A percentile compares a stretch with the other conserved stretches of the same genome.
phyloP scores from a whole-genome alignment of 2,113 vertebrate species.

The Channa argus region DNA sequence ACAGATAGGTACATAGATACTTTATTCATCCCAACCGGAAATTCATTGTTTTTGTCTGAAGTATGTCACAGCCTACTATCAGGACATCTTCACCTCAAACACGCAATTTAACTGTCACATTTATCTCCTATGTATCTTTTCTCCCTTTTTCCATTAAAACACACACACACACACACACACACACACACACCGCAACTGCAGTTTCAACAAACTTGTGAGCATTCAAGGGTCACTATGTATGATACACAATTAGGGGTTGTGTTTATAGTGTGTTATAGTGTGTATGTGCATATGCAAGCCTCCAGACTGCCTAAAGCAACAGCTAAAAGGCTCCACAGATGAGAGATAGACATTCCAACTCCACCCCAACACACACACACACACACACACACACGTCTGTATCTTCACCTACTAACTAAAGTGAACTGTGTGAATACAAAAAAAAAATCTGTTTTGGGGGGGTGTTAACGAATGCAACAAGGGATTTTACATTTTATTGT shows the following conservation, averaged over 20 bases:
- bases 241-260: conserved; percentile 13
- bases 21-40: too few relatives aligned
- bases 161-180: too few relatives aligned
- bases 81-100: conserved; percentile 7
- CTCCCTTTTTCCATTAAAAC: background rate
- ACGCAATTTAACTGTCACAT: background rate
- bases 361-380: conserved; percentile 38
- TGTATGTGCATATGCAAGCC: conserved; percentile 20
- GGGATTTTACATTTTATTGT: too few relatives aligned
- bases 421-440: too few relatives aligned
- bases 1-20: too few relatives aligned
- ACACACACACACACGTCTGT: conserved; percentile 35
- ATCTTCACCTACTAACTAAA: too few relatives aligned
- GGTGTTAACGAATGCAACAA: too few relatives aligned
- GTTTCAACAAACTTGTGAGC: conserved; percentile 15
- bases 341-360: conserved; percentile 68
- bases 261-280: conserved; percentile 20
- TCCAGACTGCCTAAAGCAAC: conserved; percentile 59
- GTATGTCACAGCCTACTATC: background rate
- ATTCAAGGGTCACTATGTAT: conserved; percentile 8
- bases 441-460: too few relatives aligned
- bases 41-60: too few relatives aligned
- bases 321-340: conserved; percentile 65
- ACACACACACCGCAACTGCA: background rate
- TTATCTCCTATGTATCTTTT: background rate